Conservation (phyloP, 2,113 vertebrate species). For the Anthoscopus minutus region DNA sequence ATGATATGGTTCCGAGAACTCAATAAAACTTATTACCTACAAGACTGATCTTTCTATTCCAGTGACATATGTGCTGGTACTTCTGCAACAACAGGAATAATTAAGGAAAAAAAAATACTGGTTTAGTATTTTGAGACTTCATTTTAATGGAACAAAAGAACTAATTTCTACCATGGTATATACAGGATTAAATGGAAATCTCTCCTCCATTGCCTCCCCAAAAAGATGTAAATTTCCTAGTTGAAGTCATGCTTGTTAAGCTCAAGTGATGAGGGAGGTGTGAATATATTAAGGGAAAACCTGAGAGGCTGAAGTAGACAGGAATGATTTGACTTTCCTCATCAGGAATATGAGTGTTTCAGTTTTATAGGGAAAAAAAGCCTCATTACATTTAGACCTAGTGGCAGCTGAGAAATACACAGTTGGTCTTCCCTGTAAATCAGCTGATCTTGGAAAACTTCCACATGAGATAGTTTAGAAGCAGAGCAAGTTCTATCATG, state of each 20-base stretch:
- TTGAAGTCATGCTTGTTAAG: not conserved
- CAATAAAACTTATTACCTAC: conserved; percentile 55
- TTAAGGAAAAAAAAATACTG: not conserved
- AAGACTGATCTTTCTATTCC: conserved; percentile 32
- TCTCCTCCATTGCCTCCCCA: not conserved
- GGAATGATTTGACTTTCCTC: not conserved
- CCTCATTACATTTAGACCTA: rapidly evolving
- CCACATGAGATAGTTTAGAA: not conserved
- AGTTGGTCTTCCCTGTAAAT: not conserved
- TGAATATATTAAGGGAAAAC: not conserved
- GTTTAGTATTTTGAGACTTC: not conserved
- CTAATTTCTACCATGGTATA: not conserved
- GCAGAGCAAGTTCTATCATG: not conserved
- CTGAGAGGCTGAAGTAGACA: not conserved
- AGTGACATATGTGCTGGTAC: not conserved
- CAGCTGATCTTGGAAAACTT: not conserved
- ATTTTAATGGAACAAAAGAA: conserved; percentile 22
- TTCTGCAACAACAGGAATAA: conserved; percentile 32
- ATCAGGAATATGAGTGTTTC: not conserved
- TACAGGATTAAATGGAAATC: not conserved
- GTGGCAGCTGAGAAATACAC: not conserved
- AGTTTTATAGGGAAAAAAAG: not conserved
- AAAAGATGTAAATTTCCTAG: not conserved
- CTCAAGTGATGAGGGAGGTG: not conserved
- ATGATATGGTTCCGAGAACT: conserved; percentile 48